Conservation (phyloP, 2,797 vertebrate species). For the Rallus crepitans region DNA sequence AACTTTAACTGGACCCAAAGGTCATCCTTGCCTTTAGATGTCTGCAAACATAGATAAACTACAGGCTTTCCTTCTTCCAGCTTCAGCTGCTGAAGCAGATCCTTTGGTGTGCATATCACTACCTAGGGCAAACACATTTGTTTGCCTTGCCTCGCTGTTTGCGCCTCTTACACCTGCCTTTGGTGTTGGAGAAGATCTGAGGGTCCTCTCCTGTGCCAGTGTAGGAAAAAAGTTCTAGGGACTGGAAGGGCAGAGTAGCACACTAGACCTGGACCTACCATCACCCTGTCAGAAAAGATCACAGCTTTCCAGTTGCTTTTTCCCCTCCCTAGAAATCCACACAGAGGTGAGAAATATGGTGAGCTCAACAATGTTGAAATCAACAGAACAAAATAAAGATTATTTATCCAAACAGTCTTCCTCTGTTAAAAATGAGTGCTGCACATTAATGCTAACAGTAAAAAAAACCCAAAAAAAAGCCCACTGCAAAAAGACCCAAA, state of each 20-base stretch:
- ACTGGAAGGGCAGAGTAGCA: neutral
- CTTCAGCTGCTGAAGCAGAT: neutral
- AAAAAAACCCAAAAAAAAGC: neutral
- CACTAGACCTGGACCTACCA: neutral
- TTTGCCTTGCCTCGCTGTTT: neutral
- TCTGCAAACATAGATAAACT: neutral
- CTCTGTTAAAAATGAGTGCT: neutral
- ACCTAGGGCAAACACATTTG: neutral
- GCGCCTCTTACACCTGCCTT: neutral
- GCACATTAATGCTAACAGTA: neutral
- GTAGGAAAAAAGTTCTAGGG: neutral
- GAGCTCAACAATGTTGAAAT: neutral
- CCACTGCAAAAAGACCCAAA: neutral
- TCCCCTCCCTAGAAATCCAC: neutral
- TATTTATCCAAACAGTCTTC: neutral
- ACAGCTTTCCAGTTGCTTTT: neutral
- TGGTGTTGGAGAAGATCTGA: neutral
- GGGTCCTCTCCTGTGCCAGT: rapidly evolving
- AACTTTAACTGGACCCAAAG: neutral
- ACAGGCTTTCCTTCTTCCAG: neutral
- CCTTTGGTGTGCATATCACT: neutral
- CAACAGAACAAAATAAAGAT: neutral
- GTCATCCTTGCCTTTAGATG: neutral
- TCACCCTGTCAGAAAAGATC: neutral
- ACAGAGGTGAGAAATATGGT: neutral